Conservation (phyloP, 2,797 vertebrate genomes). For the Cichlasoma orientale region DNA sequence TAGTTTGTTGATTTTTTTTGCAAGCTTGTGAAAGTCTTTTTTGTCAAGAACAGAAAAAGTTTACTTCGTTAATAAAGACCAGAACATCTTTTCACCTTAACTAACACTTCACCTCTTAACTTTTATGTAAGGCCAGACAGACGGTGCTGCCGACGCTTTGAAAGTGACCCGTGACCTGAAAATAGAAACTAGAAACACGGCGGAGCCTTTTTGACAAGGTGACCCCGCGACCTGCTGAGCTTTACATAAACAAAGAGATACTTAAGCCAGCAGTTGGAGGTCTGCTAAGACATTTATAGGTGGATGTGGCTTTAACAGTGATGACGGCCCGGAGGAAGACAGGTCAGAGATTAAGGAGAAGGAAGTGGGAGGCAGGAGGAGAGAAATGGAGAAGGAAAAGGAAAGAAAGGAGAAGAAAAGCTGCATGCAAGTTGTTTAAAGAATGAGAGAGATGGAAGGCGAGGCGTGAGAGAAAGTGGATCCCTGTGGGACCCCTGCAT, state of each 20-base stretch:
- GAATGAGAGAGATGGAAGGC: background rate
- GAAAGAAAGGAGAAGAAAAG: background rate
- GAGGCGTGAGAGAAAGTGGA: slow-evolving; percentile 69
- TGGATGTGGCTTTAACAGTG: background rate
- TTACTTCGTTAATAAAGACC: background rate
- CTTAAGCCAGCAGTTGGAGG: background rate
- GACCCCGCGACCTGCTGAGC: slow-evolving; percentile 6
- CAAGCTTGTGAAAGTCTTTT: background rate
- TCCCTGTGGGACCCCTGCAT: slow-evolving; percentile 38
- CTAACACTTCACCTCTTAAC: slow-evolving; percentile 14
- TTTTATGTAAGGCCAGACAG: slow-evolving; percentile 14
- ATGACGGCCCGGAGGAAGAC: background rate
- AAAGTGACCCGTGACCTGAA: slow-evolving; percentile 31
- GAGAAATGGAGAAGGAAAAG: background rate
- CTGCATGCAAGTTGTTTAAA: background rate
- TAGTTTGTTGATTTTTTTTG: background rate
- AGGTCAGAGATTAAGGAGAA: background rate
- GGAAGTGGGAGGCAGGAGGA: background rate
- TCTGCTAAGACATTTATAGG: background rate
- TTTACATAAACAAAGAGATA: background rate
- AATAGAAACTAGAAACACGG: background rate
- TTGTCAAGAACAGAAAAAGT: background rate
- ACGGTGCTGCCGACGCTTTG: background rate
- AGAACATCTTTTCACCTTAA: background rate
- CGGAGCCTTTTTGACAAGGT: background rate